Evolutionary conservation across 2,113 vertebrate species (phyloP), one percentile per base, ranked within the genome.

Genomic region (Syrmaticus mikado): DNA sequence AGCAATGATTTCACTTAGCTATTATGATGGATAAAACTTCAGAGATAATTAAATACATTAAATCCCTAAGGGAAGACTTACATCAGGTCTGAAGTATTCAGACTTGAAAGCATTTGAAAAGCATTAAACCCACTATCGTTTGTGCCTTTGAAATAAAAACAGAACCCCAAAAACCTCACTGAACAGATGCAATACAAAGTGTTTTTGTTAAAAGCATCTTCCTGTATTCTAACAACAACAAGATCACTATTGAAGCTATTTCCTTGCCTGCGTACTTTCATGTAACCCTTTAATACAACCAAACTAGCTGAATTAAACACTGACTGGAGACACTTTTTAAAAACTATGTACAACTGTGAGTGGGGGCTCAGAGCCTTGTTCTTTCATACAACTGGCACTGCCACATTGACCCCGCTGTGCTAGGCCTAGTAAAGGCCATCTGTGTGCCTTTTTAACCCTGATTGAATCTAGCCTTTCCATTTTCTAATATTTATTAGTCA

Each of bases 41-140:
- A 95, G 93, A 97, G 95, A 95, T 96, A 97, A 97, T 97, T 94
- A 96, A 97, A 96, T 94, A 89, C 86, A 92, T 77, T 88, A 82
- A 91, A 89, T 96, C 96, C 96, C 96, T 94, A 89, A 96, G 96
- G 97, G 91, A 67, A 95, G 89, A 43, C 70, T 96, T 97, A 95
- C 91, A 94, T 94, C 92, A 95, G 81, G 74, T 82, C 89, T 96
- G 79, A 97, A 95, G 60, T 87, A 96, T 96, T 96, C 85, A 92
- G 82, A 92, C 95, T 82, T 96, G 52, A 96, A 97, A 97, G 92
- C 76, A 21, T 87, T 92, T 87, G 67, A 15, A 79, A 87, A 95
- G 91, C 85, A 91, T 95, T 91, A 95, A 96, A 92, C 61, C 57
- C 74, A 40, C 79, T 57, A 30, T 79, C 36, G 87, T 71, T 88